Conservation (phyloP, 2,113 vertebrate genomes). For the Eptatretus burgeri region DNA sequence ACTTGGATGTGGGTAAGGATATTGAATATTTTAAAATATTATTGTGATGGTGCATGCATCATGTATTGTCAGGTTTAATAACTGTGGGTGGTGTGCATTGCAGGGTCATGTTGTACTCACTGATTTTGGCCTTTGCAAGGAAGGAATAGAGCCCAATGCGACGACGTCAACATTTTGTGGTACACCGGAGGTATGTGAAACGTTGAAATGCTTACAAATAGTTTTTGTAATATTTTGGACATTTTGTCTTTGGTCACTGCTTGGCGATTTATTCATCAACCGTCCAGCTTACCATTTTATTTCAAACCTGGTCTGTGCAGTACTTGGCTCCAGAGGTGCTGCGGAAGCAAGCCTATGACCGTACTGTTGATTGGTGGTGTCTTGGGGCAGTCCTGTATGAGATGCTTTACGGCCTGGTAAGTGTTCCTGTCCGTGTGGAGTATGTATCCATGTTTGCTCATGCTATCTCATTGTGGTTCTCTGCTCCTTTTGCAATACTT, state of each 20-base stretch:
- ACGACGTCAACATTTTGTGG: conserved; percentile 94
- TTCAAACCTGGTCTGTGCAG: conserved; percentile 16
- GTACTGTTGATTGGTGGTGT: conserved; percentile 97
- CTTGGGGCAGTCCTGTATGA: conserved; percentile 83
- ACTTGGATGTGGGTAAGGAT: too few relatives aligned
- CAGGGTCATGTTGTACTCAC: conserved; percentile 90
- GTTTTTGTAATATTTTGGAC: not conserved
- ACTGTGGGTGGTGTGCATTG: too few relatives aligned
- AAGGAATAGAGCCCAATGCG: conserved; percentile 85
- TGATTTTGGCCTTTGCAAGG: conserved; percentile 93
- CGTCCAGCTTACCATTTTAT: not conserved
- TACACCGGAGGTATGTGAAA: conserved; percentile 50
- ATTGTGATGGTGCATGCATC: too few relatives aligned
- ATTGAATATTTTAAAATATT: too few relatives aligned
- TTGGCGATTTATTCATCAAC: not conserved
- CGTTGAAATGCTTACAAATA: not conserved
- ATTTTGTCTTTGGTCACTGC: conserved; percentile 5
- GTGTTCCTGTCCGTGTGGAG: conserved; percentile 10
- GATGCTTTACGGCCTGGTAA: conserved; percentile 94
- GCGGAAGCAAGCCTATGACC: conserved; percentile 85
- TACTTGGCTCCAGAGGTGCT: conserved; percentile 91
- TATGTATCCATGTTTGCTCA: not conserved
- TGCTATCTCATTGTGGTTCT: not conserved
- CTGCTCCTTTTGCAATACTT: too few relatives aligned
- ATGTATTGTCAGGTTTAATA: too few relatives aligned